These are phyloP conservation scores for Callipepla squamata DNA, from an alignment of 2,113 vertebrate genomes.

Conservation along the genomic window DNA sequence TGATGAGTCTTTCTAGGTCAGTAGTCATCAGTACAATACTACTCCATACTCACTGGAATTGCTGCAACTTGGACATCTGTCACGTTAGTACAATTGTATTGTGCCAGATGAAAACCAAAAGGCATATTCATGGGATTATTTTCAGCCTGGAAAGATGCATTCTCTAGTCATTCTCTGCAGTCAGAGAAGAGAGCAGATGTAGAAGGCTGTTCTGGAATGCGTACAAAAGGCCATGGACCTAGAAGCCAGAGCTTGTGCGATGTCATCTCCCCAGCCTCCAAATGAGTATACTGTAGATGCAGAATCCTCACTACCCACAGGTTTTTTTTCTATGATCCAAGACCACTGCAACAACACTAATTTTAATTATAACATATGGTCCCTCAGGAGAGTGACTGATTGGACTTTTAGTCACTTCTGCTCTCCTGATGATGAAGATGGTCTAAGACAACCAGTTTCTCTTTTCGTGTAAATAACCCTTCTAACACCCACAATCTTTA, in stretches of 20 bases:
- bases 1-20: conserved; percentile 29
- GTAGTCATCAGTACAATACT: neutral
- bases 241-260: neutral
- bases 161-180: neutral
- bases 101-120: neutral
- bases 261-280: neutral
- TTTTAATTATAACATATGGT: neutral
- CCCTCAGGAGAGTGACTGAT: neutral
- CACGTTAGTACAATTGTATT: neutral
- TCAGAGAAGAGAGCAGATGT: neutral
- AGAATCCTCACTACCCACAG: neutral
- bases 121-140: neutral
- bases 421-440: neutral
- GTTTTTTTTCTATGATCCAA: neutral
- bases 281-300: fast-evolving
- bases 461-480: neutral
- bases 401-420: neutral
- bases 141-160: neutral
- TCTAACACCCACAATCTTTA: neutral
- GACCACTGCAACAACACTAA: neutral
- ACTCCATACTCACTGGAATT: neutral
- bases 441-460: neutral
- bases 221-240: neutral
- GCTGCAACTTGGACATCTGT: neutral
- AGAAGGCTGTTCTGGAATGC: neutral